Percentiles rank a stretch among this genome's conserved stretches.
These are phyloP conservation scores for Malurus elegans DNA, from an alignment of 2,113 vertebrate genomes.

Conservation along the genomic window DNA sequence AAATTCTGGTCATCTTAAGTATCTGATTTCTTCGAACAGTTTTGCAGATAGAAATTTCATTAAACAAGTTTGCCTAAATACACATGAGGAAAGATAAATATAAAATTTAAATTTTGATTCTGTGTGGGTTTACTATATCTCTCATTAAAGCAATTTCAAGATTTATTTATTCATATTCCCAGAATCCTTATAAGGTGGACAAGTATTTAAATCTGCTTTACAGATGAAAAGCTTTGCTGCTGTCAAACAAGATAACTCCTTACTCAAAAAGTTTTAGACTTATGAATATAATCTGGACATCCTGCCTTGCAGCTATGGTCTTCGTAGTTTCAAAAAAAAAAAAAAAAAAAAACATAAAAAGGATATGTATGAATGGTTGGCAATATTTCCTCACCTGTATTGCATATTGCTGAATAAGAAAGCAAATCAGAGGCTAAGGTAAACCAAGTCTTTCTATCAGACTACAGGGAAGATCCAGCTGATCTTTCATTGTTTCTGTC, in stretches of 20 bases:
- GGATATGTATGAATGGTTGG: not conserved
- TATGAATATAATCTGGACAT: not conserved
- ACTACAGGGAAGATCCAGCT: not conserved
- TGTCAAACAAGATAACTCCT: not conserved
- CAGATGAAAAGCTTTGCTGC: not conserved
- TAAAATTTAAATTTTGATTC: conserved; percentile 2
- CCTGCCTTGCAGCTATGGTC: not conserved
- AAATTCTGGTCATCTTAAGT: not conserved
- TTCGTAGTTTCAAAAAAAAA: not conserved
- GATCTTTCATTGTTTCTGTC: not conserved
- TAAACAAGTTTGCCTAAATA: not conserved
- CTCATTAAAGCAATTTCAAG: not conserved
- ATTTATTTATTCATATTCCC: conserved; percentile 10
- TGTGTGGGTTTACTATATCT: not conserved
- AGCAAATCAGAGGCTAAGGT: not conserved
- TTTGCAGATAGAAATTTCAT: not conserved
- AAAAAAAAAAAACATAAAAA: not conserved
- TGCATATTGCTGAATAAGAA: not conserved
- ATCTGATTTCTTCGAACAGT: not conserved
- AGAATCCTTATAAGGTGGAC: not conserved
- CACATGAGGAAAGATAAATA: not conserved
- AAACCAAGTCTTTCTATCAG: not conserved
- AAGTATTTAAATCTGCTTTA: not conserved
- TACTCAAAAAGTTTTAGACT: not conserved
- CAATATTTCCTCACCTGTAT: not conserved